Evolutionary conservation across 2,888 invertebrate genomes (phyloP).

Genomic region (Campaea margaritaria): DNA sequence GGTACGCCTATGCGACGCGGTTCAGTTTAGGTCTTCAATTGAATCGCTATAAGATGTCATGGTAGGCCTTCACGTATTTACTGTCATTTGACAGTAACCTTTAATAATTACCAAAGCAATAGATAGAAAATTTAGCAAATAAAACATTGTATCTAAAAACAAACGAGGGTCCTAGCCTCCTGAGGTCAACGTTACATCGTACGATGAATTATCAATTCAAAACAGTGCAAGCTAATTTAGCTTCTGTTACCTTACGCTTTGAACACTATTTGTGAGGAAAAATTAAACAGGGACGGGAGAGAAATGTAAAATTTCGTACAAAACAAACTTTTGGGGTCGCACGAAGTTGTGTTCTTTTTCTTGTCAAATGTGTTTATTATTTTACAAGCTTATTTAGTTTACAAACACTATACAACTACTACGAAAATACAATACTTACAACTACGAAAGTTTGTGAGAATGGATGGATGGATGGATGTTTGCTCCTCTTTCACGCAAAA

Average conservation of each 20-base stretch:
- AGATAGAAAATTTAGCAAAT: slow-evolving; percentile 26
- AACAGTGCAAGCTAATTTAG: slow-evolving; percentile 4
- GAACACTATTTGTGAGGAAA: neutral
- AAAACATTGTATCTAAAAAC: slow-evolving; percentile 32
- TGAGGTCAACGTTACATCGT: slow-evolving; percentile 21
- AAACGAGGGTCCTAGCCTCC: slow-evolving; percentile 15
- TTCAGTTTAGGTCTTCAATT: no score
- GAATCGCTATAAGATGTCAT: no score
- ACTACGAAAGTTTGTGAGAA: no score
- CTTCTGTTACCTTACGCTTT: neutral
- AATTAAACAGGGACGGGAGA: neutral
- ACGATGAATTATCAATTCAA: slow-evolving; percentile 27
- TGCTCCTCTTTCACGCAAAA: no score
- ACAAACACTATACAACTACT: no score
- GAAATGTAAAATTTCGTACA: neutral
- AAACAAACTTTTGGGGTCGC: neutral
- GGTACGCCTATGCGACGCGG: no score
- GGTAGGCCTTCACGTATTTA: no score
- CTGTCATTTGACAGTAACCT: neutral
- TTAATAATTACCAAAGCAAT: slow-evolving; percentile 23
- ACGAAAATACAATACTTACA: no score
- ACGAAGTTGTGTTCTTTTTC: neutral
- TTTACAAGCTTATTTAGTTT: no score
- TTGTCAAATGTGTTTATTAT: no score
- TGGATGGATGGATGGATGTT: no score